Evolutionary conservation across 1,140 invertebrate genomes (phyloP).

Genomic region (Whitmania pigra): DNA sequence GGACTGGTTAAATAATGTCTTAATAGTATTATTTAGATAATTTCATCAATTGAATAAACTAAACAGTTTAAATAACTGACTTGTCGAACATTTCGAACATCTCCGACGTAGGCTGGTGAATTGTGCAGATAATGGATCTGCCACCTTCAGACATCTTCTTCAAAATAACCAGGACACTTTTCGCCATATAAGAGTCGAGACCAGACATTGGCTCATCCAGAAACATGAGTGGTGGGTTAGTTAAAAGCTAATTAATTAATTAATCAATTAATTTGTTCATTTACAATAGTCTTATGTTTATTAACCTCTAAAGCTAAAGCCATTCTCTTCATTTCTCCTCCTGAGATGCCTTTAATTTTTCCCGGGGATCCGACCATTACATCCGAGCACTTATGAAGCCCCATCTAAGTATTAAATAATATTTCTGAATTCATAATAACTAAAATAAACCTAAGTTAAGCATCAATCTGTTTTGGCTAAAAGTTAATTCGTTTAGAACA

Average conservation of each 20-base stretch:
- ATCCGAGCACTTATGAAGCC: conserved; percentile 62
- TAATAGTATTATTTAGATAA: too few relatives aligned
- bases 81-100: conserved; percentile 17
- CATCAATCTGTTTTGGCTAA: too few relatives aligned
- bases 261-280: too few relatives aligned
- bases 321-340: conserved; percentile 83
- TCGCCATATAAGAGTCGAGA: conserved; percentile 81
- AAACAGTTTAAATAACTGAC: not conserved
- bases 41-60: too few relatives aligned
- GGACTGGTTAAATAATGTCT: too few relatives aligned
- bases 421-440: too few relatives aligned
- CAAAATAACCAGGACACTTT: conserved; percentile 66
- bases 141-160: conserved; percentile 58
- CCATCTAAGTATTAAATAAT: conserved; percentile 47
- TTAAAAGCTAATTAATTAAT: conserved; percentile 50
- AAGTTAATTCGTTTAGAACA: too few relatives aligned
- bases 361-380: conserved; percentile 59
- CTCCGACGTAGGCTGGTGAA: conserved; percentile 67
- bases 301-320: conserved; percentile 76
- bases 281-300: not conserved
- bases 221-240: conserved; percentile 83
- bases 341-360: conserved; percentile 67
- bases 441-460: too few relatives aligned
- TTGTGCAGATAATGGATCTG: conserved; percentile 82
- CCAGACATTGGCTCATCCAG: conserved; percentile 92